Percentiles rank a stretch among this genome's conserved stretches.
Evolutionary conservation across 1,140 invertebrate species (phyloP).

Genomic region (Drosophila seguyi): DNA sequence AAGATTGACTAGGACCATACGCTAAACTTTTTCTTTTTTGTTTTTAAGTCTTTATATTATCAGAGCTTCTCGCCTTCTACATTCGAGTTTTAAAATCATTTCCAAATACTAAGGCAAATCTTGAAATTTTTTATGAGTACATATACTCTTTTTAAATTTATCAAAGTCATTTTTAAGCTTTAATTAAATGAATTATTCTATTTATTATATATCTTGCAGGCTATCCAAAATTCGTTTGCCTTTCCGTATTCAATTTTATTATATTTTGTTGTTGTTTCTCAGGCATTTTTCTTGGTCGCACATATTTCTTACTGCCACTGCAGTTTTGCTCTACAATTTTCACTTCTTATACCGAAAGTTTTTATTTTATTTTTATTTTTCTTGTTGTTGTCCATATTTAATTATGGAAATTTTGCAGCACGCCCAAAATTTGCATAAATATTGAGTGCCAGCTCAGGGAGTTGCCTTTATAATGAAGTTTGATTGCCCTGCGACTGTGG

Average conservation of each 20-base stretch:
- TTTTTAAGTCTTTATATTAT: too few relatives aligned
- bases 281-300: slow-evolving; percentile 61
- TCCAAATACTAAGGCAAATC: not conserved
- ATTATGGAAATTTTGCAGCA: slow-evolving; percentile 74
- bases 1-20: too few relatives aligned
- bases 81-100: not conserved
- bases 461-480: slow-evolving; percentile 51
- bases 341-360: slow-evolving; percentile 47
- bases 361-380: slow-evolving; percentile 17
- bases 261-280: slow-evolving; percentile 24
- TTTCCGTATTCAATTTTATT: not conserved
- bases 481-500: slow-evolving; percentile 34
- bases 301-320: slow-evolving; percentile 56
- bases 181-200: too few relatives aligned
- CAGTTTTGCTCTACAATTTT: slow-evolving; percentile 54
- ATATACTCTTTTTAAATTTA: not conserved
- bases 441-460: slow-evolving; percentile 63
- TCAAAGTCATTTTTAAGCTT: not conserved
- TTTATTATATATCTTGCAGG: not conserved
- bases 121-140: not conserved
- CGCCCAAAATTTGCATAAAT: slow-evolving; percentile 69
- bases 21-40: too few relatives aligned
- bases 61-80: too few relatives aligned
- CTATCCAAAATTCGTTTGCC: slow-evolving; percentile 9
- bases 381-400: slow-evolving; percentile 61